These are phyloP conservation scores for Stenoptilia bipunctidactyla DNA, from an alignment of 2,888 invertebrate species.

Conservation along the genomic window DNA sequence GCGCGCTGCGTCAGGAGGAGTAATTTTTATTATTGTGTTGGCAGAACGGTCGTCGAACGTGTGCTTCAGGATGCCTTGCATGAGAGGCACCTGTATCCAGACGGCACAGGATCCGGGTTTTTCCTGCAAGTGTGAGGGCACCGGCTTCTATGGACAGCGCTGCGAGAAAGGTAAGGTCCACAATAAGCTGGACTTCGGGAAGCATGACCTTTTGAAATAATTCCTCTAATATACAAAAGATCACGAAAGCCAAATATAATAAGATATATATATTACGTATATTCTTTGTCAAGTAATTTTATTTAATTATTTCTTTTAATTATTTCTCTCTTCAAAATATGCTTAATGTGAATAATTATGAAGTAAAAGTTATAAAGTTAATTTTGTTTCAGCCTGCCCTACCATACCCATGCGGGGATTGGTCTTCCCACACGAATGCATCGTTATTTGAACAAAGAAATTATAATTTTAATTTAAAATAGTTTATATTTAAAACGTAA, in stretches of 20 bases:
- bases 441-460: conserved; percentile 70
- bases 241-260: too few species aligned
- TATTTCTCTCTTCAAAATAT: neutral
- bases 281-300: too few species aligned
- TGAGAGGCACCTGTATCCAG: conserved; percentile 77
- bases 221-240: too few species aligned
- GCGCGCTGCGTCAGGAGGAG: too few species aligned
- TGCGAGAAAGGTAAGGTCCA: conserved; percentile 81
- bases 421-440: conserved; percentile 76
- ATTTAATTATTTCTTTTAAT: neutral
- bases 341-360: neutral
- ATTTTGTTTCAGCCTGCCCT: conserved; percentile 74
- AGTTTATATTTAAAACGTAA: too few species aligned
- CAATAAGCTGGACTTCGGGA: too few species aligned
- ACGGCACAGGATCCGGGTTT: conserved; percentile 75
- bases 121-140: conserved; percentile 79
- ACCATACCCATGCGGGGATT: conserved; percentile 45
- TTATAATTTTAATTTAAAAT: neutral
- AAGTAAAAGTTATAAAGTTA: neutral
- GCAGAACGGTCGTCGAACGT: conserved; percentile 68
- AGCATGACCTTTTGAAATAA: too few species aligned
- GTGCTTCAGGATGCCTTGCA: conserved; percentile 76
- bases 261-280: too few species aligned
- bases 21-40: conserved; percentile 2
- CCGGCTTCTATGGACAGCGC: conserved; percentile 78